Base-by-base conservation (phyloP, 2,888 invertebrate genomes). In the Clitarchus hookeri region DNA sequence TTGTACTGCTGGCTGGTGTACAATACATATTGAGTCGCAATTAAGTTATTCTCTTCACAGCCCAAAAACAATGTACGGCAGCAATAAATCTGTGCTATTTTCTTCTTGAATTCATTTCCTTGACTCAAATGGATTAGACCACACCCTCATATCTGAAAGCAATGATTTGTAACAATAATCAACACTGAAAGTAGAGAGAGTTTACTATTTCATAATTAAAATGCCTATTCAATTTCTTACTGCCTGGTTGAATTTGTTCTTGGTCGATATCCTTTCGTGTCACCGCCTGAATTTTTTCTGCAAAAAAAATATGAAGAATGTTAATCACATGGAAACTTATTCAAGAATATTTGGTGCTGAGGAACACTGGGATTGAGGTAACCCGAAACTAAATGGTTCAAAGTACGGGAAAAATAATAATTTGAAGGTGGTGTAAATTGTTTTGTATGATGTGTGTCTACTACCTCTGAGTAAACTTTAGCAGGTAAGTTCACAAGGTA, bases 231-330 rank as follows among this genome's bases (percentile, higher is more conserved):
- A 26, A 26, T 26, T 77, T 11, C 93, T 92, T 91, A 94, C 94
- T 94, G 89, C 94, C 94, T 85, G 94, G 94, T 90, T 94, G 94
- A 87, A 94, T 92, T 83, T 93, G 92, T 90, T 94, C 94, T 90
- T 93, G 93, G 85, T 90, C 92, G 53, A 94, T 92, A 89, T 93
- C 92, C 89, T 91, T 92, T 86, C 94, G 92, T 23, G 91, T 91
- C 86, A 90, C 90, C 86, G 92, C 92, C 90, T 95, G 94, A 27
- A 93, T 92, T 88, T 91, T 90, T 90, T 93, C 94, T 94, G 90
- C 83, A 92, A 88, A 88, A 88, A 82, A 88, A 87, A 48, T 48
- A 13, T 48, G 6, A 13, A 48, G 16, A 48, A 48, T 48, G 48
- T 6, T 48, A 48, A 48, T 36, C 36, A 36, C 36, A 36, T 36